phyloP scores from a whole-genome alignment of 2,888 invertebrate species.

The Osmoderma eremita region DNA sequence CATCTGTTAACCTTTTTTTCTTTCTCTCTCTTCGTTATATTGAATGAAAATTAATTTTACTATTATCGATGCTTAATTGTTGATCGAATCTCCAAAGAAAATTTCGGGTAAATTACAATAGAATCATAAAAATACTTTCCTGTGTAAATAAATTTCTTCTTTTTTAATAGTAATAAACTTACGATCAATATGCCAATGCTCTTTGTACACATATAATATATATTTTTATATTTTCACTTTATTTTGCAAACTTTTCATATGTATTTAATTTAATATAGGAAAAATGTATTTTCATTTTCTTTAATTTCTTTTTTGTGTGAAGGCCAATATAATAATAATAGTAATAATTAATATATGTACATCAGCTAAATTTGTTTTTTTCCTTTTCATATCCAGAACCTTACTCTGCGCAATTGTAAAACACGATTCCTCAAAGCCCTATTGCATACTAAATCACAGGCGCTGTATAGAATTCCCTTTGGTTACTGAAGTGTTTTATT shows the following conservation, averaged over 20 bases:
- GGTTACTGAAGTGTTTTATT: too few relatives aligned
- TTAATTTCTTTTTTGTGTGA: conserved; percentile 33
- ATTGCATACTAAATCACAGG: too few relatives aligned
- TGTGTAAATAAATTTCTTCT: too few relatives aligned
- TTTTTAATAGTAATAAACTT: too few relatives aligned
- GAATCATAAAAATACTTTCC: too few relatives aligned
- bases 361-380: conserved; percentile 32
- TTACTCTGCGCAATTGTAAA: conserved; percentile 40
- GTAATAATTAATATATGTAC: conserved; percentile 32
- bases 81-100: too few relatives aligned
- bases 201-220: conserved; percentile 30
- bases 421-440: too few relatives aligned
- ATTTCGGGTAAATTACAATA: too few relatives aligned
- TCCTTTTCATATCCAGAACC: conserved; percentile 38
- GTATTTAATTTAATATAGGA: conserved; percentile 4
- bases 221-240: conserved; percentile 28
- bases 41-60: conserved; percentile 44
- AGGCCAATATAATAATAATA: conserved; percentile 35
- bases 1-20: conserved; percentile 39
- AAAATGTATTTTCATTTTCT: conserved; percentile 28
- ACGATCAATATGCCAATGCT: conserved; percentile 49
- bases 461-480: too few relatives aligned
- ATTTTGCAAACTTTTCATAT: conserved; percentile 23
- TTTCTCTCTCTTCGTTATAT: conserved; percentile 44
- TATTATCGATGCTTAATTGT: too few relatives aligned